A percentile compares a stretch with the other conserved stretches of the same genome.
Evolutionary conservation across 2,113 vertebrate species (phyloP).

Genomic region (Centrocercus urophasianus): DNA sequence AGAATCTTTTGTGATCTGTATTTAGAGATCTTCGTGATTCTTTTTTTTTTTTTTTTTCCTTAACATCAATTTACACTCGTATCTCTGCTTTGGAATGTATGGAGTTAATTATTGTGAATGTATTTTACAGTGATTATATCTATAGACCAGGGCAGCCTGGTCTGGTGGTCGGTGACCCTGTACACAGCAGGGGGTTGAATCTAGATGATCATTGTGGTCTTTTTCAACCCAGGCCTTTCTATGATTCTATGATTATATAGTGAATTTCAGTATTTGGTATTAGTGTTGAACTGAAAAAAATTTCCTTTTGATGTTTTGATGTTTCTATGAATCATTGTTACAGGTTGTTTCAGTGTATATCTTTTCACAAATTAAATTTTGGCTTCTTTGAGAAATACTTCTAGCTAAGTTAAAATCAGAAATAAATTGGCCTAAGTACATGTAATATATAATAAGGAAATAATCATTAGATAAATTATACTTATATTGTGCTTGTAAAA

Average conservation of each 20-base stretch:
- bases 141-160: no score
- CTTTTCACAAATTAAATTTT: not conserved
- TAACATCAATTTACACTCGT: accelerated
- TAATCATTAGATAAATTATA: not conserved
- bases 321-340: not conserved
- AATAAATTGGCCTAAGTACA: not conserved
- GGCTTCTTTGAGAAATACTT: not conserved
- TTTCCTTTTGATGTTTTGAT: not conserved
- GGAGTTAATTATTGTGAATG: not conserved
- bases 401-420: not conserved
- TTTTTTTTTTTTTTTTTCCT: not conserved
- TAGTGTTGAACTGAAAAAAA: not conserved
- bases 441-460: not conserved
- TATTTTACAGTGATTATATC: not conserved
- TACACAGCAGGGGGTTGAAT: no score
- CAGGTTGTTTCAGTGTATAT: not conserved
- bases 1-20: not conserved
- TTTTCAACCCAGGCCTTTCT: no score
- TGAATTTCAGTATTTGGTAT: not conserved
- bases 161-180: no score
- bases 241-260: no score
- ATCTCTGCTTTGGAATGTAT: not conserved
- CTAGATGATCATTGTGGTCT: no score
- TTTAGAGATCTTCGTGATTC: not conserved
- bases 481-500: not conserved